A percentile compares a stretch with the other conserved stretches of the same genome.
Conservation (phyloP, 2,888 invertebrate genomes). For the Aphodius sticticus region DNA sequence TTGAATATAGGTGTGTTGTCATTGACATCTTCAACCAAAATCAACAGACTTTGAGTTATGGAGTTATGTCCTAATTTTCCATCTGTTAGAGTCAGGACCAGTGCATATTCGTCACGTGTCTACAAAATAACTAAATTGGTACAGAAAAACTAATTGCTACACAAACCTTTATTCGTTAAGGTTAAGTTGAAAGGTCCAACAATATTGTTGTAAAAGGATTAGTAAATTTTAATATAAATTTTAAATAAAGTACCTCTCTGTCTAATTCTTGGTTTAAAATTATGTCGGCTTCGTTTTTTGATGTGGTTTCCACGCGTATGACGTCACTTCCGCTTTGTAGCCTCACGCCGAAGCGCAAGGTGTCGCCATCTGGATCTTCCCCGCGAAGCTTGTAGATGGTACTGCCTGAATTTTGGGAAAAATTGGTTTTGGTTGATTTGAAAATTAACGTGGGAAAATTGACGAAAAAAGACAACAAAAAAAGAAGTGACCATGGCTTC, state of each 20-base stretch:
- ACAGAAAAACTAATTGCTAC: too few relatives aligned
- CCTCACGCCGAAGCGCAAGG: slow-evolving; percentile 81
- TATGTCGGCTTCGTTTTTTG: slow-evolving; percentile 84
- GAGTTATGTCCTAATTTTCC: slow-evolving; percentile 86
- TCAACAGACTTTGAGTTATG: slow-evolving; percentile 87
- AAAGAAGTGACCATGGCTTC: neutral
- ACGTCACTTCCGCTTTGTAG: slow-evolving; percentile 84
- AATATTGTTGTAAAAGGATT: too few relatives aligned
- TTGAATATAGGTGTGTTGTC: slow-evolving; percentile 91
- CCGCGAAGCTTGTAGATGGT: slow-evolving; percentile 84
- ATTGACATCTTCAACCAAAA: slow-evolving; percentile 91
- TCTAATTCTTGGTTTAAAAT: slow-evolving; percentile 89
- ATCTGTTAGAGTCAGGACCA: slow-evolving; percentile 89
- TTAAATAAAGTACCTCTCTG: slow-evolving; percentile 71
- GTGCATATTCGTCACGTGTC: slow-evolving; percentile 86
- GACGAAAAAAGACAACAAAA: neutral
- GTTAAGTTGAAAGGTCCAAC: too few relatives aligned
- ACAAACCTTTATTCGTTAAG: too few relatives aligned
- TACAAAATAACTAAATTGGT: slow-evolving; percentile 55
- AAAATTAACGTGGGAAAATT: neutral
- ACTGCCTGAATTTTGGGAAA: slow-evolving; percentile 66
- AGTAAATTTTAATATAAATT: too few relatives aligned
- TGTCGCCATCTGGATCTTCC: slow-evolving; percentile 86
- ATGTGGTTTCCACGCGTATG: slow-evolving; percentile 82
- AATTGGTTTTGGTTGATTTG: neutral